phyloP scores from a whole-genome alignment of 1,140 invertebrate species.

The Drosophila sucinea region DNA sequence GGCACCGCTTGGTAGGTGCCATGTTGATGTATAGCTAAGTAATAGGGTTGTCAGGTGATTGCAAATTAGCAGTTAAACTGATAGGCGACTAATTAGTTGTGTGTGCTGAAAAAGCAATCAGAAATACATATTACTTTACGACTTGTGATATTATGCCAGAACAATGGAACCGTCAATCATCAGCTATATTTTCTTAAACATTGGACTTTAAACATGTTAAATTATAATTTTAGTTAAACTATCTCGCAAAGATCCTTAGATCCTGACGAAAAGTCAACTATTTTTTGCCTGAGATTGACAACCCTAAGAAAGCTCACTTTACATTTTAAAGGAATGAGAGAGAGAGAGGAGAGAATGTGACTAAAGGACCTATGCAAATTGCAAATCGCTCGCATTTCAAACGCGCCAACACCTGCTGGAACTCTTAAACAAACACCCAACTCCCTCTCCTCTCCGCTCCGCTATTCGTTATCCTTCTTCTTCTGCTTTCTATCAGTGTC shows the following conservation, averaged over 20 bases:
- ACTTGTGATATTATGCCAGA: too few relatives aligned
- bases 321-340: too few relatives aligned
- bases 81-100: conserved; percentile 13
- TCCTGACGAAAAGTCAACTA: neutral
- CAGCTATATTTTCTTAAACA: neutral
- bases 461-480: neutral
- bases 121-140: too few relatives aligned
- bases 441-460: neutral
- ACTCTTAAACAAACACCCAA: conserved; percentile 48
- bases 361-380: conserved; percentile 61
- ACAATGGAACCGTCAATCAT: neutral
- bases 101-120: neutral
- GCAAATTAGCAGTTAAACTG: conserved; percentile 17
- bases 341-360: neutral
- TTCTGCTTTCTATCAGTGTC: conserved; percentile 65
- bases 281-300: conserved; percentile 14
- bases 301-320: conserved; percentile 34
- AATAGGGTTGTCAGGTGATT: conserved; percentile 53
- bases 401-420: conserved; percentile 61
- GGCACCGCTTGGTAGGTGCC: conserved; percentile 9
- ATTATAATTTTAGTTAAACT: too few relatives aligned
- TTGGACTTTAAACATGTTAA: neutral
- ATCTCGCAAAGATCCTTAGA: too few relatives aligned
- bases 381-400: conserved; percentile 59
- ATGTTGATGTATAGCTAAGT: conserved; percentile 33